Conservation (phyloP, 2,888 invertebrate species). For the Julus scandinavius region DNA sequence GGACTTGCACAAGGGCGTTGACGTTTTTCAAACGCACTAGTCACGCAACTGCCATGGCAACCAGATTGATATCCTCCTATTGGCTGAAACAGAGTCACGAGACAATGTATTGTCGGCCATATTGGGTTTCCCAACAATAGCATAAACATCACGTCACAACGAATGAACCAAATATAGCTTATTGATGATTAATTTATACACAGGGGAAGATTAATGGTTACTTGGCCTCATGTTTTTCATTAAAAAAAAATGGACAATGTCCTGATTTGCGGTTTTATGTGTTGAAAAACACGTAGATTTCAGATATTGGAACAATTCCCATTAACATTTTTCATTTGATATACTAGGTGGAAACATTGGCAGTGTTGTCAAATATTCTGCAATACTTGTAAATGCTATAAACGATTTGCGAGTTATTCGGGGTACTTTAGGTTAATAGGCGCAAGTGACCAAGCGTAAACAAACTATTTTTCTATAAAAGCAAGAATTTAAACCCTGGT, state of each 20-base stretch:
- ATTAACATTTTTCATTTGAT: too few species aligned
- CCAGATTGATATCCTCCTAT: constrained; percentile 11
- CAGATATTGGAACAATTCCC: too few species aligned
- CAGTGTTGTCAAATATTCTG: too few species aligned
- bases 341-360: too few species aligned
- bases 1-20: constrained; percentile 13
- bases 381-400: too few species aligned
- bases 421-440: neutral
- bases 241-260: neutral
- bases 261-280: too few species aligned
- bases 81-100: constrained; percentile 7
- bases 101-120: neutral
- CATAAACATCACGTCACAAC: neutral
- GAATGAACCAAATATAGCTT: neutral
- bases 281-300: too few species aligned
- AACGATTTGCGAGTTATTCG: too few species aligned
- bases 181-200: neutral
- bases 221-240: neutral
- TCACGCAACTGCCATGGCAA: constrained; percentile 21
- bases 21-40: neutral
- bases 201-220: neutral
- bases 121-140: neutral
- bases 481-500: neutral
- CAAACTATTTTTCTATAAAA: neutral
- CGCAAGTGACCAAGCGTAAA: neutral